Percentiles rank a stretch among this genome's conserved stretches.
These are phyloP conservation scores for Calyptomena viridis DNA, from an alignment of 2,113 vertebrate genomes.

Conservation along the genomic window DNA sequence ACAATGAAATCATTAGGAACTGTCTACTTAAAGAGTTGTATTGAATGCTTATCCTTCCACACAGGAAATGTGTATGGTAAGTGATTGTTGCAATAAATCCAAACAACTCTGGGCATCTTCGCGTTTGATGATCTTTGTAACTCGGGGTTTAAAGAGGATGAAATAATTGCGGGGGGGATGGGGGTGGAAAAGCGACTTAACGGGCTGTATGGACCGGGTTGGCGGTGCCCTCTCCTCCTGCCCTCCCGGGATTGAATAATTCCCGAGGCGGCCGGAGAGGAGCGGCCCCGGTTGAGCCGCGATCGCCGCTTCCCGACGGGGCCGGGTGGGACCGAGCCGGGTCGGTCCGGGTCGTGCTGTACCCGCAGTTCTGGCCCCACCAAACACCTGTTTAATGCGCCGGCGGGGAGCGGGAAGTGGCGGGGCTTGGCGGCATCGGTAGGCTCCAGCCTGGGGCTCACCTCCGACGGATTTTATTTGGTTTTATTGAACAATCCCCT, in stretches of 20 bases:
- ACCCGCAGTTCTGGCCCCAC: background rate
- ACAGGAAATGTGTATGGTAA: constrained; percentile 72
- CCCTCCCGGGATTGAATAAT: background rate
- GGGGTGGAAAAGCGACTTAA: background rate
- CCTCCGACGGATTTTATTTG: background rate
- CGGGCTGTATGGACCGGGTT: background rate
- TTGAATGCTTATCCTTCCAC: constrained; percentile 68
- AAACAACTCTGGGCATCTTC: constrained; percentile 57
- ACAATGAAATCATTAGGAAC: constrained; percentile 75
- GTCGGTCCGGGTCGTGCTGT: background rate
- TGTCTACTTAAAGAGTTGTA: constrained; percentile 65
- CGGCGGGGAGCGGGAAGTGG: background rate
- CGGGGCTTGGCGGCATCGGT: background rate
- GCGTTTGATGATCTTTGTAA: constrained; percentile 46
- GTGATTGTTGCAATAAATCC: constrained; percentile 70
- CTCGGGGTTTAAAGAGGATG: background rate
- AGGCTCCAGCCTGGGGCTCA: background rate
- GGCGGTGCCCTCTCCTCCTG: background rate
- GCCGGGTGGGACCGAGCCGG: background rate
- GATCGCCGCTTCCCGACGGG: background rate
- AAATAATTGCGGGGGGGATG: background rate
- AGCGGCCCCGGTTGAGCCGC: background rate
- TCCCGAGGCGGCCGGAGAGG: background rate
- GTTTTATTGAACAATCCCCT: background rate
- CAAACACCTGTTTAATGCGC: constrained; percentile 58